Evolutionary conservation across 2,113 vertebrate genomes (phyloP).

Genomic region (Camelus bactrianus): DNA sequence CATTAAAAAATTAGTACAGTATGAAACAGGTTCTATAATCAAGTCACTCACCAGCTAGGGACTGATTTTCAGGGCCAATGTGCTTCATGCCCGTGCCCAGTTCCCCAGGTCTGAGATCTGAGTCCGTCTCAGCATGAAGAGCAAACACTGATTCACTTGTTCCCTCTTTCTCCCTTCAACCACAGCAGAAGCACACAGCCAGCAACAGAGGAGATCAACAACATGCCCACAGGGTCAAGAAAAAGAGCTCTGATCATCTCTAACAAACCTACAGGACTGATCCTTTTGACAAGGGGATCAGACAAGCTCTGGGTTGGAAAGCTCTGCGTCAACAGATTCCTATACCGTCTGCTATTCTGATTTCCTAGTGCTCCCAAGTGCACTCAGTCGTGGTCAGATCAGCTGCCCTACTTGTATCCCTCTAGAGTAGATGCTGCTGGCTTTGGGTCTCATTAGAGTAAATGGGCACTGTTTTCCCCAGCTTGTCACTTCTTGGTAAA

Average conservation of each 20-base stretch:
- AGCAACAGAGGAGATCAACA: slow-evolving; percentile 43
- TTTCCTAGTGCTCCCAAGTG: slow-evolving; percentile 25
- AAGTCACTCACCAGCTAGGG: background rate
- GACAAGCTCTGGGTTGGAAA: background rate
- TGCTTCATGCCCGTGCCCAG: background rate
- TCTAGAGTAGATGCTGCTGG: background rate
- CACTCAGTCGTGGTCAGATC: slow-evolving; percentile 62
- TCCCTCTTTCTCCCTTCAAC: background rate
- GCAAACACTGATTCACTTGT: background rate
- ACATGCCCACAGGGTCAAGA: background rate
- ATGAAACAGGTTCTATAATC: background rate
- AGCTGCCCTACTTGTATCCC: slow-evolving; percentile 14
- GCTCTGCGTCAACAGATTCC: background rate
- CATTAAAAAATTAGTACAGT: background rate
- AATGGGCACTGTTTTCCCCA: slow-evolving; percentile 22
- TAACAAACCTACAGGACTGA: background rate
- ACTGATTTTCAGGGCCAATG: background rate
- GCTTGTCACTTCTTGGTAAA: background rate
- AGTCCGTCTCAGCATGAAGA: background rate
- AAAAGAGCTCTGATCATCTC: background rate
- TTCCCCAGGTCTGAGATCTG: background rate
- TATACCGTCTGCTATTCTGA: slow-evolving; percentile 22
- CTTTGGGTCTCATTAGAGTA: slow-evolving; percentile 1
- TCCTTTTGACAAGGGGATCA: background rate
- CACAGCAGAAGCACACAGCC: slow-evolving; percentile 42